Evolutionary conservation across 2,888 invertebrate species (phyloP).

Genomic region (Tenthredo scrophulariae): DNA sequence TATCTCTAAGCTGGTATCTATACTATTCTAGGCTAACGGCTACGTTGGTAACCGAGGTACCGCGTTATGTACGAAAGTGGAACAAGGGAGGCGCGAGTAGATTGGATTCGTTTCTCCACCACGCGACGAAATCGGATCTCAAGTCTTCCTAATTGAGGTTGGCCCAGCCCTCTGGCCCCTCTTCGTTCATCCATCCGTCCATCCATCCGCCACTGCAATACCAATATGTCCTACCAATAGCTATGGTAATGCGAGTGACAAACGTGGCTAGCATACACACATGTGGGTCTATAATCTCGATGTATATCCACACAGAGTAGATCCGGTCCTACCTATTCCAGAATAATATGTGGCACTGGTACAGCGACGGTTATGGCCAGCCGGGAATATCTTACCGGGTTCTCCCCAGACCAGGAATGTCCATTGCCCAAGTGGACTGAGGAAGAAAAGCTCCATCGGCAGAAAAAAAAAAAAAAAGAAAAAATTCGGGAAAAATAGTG

Average conservation of each 20-base stretch:
- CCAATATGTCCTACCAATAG: conserved; percentile 9
- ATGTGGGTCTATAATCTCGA: not conserved
- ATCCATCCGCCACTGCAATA: not conserved
- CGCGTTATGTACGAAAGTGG: conserved; percentile 25
- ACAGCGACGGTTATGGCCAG: not conserved
- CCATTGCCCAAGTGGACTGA: not conserved
- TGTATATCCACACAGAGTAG: not conserved
- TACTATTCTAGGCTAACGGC: conserved; percentile 16
- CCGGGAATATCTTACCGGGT: not conserved
- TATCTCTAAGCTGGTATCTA: conserved; percentile 22
- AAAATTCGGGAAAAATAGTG: not conserved
- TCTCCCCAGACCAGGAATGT: not conserved
- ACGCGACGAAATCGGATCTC: conserved; percentile 37
- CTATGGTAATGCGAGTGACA: conserved; percentile 38
- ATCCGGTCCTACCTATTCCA: not conserved
- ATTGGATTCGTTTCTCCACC: conserved; percentile 41
- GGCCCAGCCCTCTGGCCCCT: not conserved
- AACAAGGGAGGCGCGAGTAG: conserved; percentile 23
- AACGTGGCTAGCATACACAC: conserved; percentile 26
- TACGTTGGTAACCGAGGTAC: not conserved
- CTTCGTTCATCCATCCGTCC: not conserved
- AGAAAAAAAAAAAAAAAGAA: not conserved
- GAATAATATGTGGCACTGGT: not conserved
- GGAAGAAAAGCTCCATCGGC: not conserved
- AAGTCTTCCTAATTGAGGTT: conserved; percentile 38